Percentiles rank a stretch among this genome's conserved stretches.
Conservation (phyloP, 2,888 invertebrate species). For the Esperia sulphurella region DNA sequence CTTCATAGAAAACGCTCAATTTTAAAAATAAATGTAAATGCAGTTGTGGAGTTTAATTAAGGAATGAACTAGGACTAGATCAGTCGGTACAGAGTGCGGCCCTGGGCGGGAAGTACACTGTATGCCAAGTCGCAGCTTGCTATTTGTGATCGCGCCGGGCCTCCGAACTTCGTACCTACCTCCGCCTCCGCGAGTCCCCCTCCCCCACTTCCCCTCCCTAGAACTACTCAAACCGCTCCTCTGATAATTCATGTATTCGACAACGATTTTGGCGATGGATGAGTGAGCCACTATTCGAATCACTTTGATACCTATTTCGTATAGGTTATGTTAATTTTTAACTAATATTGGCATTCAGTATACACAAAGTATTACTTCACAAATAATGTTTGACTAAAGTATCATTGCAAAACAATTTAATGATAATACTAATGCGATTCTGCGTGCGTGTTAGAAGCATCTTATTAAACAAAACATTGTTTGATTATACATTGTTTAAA, state of each 20-base stretch:
- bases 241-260: conserved; percentile 43
- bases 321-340: not conserved
- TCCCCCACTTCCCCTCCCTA: conserved; percentile 9
- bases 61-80: conserved; percentile 9
- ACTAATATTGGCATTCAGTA: not conserved
- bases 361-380: no score
- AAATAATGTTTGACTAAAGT: no score
- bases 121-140: conserved; percentile 73
- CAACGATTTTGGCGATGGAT: conserved; percentile 31
- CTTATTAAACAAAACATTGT: no score
- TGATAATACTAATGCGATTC: no score
- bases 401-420: no score
- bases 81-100: conserved; percentile 33
- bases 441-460: no score
- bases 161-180: conserved; percentile 51
- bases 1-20: no score
- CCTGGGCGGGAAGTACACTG: conserved; percentile 57
- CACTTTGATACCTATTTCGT: conserved; percentile 12
- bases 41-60: no score
- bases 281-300: conserved; percentile 15
- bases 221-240: conserved; percentile 36
- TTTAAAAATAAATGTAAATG: no score
- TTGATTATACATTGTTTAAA: no score
- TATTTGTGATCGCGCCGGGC: conserved; percentile 66
- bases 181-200: conserved; percentile 26